A percentile compares a stretch with the other conserved stretches of the same genome.
phyloP scores from a whole-genome alignment of 2,797 vertebrate genomes.

The Chanos chanos region DNA sequence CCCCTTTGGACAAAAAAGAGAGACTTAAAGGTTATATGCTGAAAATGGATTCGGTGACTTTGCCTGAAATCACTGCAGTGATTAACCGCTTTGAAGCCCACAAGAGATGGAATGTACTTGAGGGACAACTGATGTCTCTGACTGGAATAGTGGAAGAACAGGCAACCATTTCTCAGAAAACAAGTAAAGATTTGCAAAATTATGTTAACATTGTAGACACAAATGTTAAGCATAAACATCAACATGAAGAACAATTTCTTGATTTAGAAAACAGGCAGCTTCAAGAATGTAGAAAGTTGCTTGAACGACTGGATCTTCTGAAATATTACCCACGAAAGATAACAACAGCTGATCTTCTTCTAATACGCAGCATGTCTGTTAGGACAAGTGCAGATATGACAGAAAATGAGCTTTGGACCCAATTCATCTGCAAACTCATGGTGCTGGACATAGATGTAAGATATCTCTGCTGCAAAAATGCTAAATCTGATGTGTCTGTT shows the following conservation, averaged over 20 bases:
- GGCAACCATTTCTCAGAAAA: neutral
- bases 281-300: neutral
- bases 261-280: neutral
- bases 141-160: constrained; percentile 7
- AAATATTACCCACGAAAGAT: constrained; percentile 52
- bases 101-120: constrained; percentile 5
- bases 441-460: constrained; percentile 2
- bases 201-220: too few species aligned
- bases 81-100: neutral
- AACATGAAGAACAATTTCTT: accelerated
- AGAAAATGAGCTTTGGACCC: neutral
- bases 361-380: constrained; percentile 39
- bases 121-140: constrained; percentile 33
- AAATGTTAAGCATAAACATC: too few species aligned
- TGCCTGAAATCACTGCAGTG: neutral
- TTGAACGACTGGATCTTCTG: constrained; percentile 47
- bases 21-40: too few species aligned
- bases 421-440: constrained; percentile 14
- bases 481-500: neutral
- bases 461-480: neutral
- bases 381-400: neutral
- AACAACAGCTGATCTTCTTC: constrained; percentile 46
- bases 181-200: too few species aligned
- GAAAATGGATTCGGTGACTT: too few species aligned
- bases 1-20: neutral